Evolutionary conservation across 1,140 invertebrate species (phyloP).

Genomic region (Bombus cullumanus): DNA sequence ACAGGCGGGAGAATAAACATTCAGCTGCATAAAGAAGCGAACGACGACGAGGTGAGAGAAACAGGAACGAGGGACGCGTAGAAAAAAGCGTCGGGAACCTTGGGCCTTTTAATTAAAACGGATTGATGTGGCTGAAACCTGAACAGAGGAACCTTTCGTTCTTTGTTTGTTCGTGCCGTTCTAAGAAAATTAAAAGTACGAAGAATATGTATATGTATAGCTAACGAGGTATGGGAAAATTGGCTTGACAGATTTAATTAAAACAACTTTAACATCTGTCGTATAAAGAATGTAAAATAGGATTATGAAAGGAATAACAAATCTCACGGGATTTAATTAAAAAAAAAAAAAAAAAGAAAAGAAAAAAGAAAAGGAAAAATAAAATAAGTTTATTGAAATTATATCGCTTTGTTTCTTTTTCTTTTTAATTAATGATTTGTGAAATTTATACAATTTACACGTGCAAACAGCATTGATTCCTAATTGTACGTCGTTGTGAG

Average conservation of each 20-base stretch:
- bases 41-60: slow-evolving; percentile 19
- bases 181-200: neutral
- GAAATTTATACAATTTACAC: no score
- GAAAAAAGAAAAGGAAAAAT: no score
- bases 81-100: neutral
- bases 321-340: no score
- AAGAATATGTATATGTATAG: neutral
- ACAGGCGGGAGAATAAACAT: slow-evolving; percentile 28
- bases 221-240: neutral
- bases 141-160: neutral
- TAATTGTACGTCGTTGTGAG: no score
- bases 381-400: no score
- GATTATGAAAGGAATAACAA: no score
- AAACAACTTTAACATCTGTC: no score
- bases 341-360: no score
- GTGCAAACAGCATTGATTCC: no score
- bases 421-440: no score
- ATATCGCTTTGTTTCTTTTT: no score
- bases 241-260: neutral
- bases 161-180: neutral
- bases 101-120: slow-evolving; percentile 9
- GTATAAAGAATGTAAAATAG: no score
- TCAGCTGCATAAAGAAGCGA: neutral
- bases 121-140: neutral
- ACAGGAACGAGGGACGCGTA: neutral